Evolutionary conservation across 2,888 invertebrate genomes (phyloP).

Genomic region (Pollenia griseotomentosa): DNA sequence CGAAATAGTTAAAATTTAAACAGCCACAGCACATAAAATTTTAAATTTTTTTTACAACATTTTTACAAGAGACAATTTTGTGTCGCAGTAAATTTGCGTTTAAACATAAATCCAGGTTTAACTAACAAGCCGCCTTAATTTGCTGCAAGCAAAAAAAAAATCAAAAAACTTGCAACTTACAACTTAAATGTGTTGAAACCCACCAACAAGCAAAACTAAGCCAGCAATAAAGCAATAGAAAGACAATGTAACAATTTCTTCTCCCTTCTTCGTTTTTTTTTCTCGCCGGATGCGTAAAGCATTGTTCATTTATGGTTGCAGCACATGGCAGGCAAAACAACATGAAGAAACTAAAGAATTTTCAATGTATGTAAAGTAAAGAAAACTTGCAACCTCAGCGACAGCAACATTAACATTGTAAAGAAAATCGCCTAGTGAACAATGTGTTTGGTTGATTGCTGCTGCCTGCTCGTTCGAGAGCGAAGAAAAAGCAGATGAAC

Average conservation of each 20-base stretch:
- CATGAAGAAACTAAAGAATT: slow-evolving; percentile 69
- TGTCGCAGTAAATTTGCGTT: slow-evolving; percentile 64
- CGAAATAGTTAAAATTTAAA: slow-evolving; percentile 41
- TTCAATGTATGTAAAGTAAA: slow-evolving; percentile 74
- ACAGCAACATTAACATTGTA: slow-evolving; percentile 45
- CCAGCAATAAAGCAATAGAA: slow-evolving; percentile 69
- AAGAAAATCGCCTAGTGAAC: slow-evolving; percentile 42
- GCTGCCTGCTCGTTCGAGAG: slow-evolving; percentile 19
- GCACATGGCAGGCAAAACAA: slow-evolving; percentile 28
- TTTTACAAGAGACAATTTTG: slow-evolving; percentile 61
- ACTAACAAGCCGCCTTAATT: slow-evolving; percentile 69
- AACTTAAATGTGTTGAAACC: slow-evolving; percentile 48
- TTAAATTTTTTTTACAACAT: slow-evolving; percentile 32
- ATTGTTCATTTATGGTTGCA: slow-evolving; percentile 65
- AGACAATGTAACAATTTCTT: slow-evolving; percentile 68
- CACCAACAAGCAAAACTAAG: slow-evolving; percentile 49
- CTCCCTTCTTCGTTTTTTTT: slow-evolving; percentile 5
- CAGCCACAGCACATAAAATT: slow-evolving; percentile 44
- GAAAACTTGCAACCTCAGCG: slow-evolving; percentile 9
- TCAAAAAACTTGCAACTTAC: neutral
- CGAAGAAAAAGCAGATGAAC: slow-evolving; percentile 7
- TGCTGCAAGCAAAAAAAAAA: slow-evolving; percentile 26
- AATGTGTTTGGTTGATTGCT: slow-evolving; percentile 24
- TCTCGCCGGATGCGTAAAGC: slow-evolving; percentile 78
- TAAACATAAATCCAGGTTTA: slow-evolving; percentile 65